Evolutionary conservation across 2,797 vertebrate species (phyloP).

Genomic region (Pachyuromys duprasi): DNA sequence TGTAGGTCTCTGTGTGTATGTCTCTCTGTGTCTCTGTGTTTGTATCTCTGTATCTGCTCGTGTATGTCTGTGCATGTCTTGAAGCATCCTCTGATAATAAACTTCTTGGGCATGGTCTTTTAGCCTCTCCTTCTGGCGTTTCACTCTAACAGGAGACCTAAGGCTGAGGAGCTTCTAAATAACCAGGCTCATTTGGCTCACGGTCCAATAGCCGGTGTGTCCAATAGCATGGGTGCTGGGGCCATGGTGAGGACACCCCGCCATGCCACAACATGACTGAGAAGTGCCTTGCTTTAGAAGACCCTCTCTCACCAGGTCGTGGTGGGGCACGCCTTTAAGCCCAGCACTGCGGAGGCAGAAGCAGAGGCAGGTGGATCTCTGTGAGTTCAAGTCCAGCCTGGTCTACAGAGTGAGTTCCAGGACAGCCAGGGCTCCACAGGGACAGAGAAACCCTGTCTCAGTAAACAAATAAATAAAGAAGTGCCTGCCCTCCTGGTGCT

Average conservation of each 20-base stretch:
- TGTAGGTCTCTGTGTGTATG: neutral
- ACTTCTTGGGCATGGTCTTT: neutral
- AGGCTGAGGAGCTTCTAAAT: neutral
- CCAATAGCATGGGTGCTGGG: neutral
- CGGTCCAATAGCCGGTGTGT: neutral
- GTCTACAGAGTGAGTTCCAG: neutral
- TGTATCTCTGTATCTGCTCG: neutral
- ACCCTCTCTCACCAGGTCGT: neutral
- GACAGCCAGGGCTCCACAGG: neutral
- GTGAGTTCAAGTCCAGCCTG: neutral
- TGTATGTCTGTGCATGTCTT: neutral
- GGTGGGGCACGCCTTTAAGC: too few species aligned
- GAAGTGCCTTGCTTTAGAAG: neutral
- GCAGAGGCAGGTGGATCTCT: neutral
- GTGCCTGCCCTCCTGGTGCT: neutral
- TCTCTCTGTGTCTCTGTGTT: neutral
- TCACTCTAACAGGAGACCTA: neutral
- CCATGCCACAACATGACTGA: neutral
- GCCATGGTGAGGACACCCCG: neutral
- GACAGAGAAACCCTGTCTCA: neutral
- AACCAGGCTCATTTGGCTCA: neutral
- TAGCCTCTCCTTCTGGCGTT: neutral
- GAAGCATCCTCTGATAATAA: neutral
- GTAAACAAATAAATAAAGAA: neutral
- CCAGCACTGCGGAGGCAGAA: neutral